Conservation (phyloP, 2,797 vertebrate genomes). For the Pangasius larnaudii region DNA sequence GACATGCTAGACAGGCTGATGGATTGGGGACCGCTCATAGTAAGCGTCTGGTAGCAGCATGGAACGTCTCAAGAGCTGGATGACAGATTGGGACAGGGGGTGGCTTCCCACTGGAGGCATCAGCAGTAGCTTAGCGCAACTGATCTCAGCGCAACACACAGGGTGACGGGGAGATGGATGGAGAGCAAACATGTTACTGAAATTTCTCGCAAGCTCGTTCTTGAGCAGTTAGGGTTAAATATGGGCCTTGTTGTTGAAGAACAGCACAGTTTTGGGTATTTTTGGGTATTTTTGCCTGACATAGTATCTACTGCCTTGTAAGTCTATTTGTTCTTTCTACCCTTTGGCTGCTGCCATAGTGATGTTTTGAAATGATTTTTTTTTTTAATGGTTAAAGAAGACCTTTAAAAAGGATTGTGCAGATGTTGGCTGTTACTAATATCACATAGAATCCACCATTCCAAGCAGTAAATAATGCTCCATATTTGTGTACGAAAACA, state of each 20-base stretch:
- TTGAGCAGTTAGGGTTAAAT: neutral
- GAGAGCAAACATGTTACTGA: conserved; percentile 27
- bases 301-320: neutral
- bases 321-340: neutral
- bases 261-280: neutral
- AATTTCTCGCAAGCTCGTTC: neutral
- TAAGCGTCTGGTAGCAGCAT: conserved; percentile 31
- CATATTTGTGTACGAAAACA: neutral
- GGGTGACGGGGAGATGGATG: conserved; percentile 26
- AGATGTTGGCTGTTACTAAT: neutral
- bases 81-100: conserved; percentile 42
- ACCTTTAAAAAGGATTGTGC: neutral
- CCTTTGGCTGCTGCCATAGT: neutral
- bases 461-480: neutral
- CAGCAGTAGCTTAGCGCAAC: conserved; percentile 32
- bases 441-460: neutral
- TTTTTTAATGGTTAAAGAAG: neutral
- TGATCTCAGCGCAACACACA: conserved; percentile 33
- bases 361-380: neutral
- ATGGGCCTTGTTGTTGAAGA: neutral
- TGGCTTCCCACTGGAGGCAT: conserved; percentile 37
- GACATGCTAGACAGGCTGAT: conserved; percentile 47
- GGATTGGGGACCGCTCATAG: conserved; percentile 40
- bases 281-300: neutral
- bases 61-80: conserved; percentile 41